These are phyloP conservation scores for Drosophila colorata DNA, from an alignment of 2,888 invertebrate species.

Conservation along the genomic window DNA sequence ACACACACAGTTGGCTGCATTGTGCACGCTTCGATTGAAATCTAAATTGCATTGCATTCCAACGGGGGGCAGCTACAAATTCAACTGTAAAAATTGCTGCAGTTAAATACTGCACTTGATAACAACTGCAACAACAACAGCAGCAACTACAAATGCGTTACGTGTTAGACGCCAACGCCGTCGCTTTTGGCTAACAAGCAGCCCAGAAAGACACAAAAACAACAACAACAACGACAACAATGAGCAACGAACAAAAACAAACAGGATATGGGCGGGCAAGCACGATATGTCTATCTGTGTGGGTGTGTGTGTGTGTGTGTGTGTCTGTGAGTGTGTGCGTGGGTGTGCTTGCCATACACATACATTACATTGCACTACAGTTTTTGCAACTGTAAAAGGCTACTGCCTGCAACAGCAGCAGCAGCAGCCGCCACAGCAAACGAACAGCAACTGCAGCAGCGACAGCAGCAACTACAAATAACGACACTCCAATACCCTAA, in stretches of 20 bases:
- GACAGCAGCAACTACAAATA: background rate
- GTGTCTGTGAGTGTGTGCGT: conserved; percentile 18
- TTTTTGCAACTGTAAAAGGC: conserved; percentile 66
- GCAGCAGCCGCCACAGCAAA: no score
- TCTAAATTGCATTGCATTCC: conserved; percentile 72
- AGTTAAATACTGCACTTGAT: conserved; percentile 74
- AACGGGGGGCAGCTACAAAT: conserved; percentile 60
- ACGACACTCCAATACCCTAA: conserved; percentile 14
- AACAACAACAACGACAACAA: conserved; percentile 27
- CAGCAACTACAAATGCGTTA: conserved; percentile 59
- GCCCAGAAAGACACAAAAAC: conserved; percentile 45
- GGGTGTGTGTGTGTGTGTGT: conserved; percentile 10
- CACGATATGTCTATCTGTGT: conserved; percentile 40
- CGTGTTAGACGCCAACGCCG: conserved; percentile 62
- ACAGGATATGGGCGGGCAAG: conserved; percentile 71
- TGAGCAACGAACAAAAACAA: conserved; percentile 63
- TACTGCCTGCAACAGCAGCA: conserved; percentile 31
- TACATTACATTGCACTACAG: conserved; percentile 63
- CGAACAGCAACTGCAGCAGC: conserved; percentile 13
- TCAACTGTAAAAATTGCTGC: conserved; percentile 75
- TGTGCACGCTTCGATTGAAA: conserved; percentile 65
- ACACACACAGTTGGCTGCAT: conserved; percentile 23
- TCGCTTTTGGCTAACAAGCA: conserved; percentile 65
- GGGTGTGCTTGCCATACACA: conserved; percentile 41
- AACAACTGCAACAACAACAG: conserved; percentile 51